Percentiles rank a stretch among this genome's conserved stretches.
Evolutionary conservation across 2,113 vertebrate species (phyloP).

Genomic region (Pterocles gutturalis): DNA sequence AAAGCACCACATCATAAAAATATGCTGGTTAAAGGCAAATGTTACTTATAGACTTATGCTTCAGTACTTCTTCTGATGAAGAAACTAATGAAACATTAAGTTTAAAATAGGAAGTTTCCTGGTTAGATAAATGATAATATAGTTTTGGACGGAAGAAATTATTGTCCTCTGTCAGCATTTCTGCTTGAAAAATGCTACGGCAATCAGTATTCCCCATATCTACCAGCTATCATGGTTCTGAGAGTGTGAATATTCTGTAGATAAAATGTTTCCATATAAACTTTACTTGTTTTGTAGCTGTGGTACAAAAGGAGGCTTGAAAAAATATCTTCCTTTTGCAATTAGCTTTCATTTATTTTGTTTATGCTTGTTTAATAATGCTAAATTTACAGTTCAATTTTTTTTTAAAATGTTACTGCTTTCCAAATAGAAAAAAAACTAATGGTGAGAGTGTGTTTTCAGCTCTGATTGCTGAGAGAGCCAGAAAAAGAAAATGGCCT

Average conservation of each 20-base stretch:
- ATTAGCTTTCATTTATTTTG: neutral
- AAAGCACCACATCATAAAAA: neutral
- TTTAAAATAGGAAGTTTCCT: neutral
- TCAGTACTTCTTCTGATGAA: neutral
- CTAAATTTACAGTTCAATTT: neutral
- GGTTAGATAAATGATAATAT: neutral
- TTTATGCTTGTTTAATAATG: neutral
- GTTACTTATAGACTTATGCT: neutral
- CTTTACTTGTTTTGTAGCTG: neutral
- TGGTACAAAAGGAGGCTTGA: neutral
- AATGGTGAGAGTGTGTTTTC: neutral
- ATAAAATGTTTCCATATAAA: neutral
- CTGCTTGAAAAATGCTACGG: neutral
- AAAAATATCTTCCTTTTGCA: neutral
- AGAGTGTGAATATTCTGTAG: neutral
- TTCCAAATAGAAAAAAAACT: neutral
- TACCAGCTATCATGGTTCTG: neutral
- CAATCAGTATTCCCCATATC: neutral
- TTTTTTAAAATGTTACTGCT: neutral
- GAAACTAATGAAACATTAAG: conserved; percentile 22
- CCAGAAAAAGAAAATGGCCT: neutral
- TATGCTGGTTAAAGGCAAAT: neutral
- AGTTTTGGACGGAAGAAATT: neutral
- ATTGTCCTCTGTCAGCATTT: neutral
- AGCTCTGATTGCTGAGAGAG: neutral